Conservation (phyloP, 2,797 vertebrate species). For the Potorous gilbertii region DNA sequence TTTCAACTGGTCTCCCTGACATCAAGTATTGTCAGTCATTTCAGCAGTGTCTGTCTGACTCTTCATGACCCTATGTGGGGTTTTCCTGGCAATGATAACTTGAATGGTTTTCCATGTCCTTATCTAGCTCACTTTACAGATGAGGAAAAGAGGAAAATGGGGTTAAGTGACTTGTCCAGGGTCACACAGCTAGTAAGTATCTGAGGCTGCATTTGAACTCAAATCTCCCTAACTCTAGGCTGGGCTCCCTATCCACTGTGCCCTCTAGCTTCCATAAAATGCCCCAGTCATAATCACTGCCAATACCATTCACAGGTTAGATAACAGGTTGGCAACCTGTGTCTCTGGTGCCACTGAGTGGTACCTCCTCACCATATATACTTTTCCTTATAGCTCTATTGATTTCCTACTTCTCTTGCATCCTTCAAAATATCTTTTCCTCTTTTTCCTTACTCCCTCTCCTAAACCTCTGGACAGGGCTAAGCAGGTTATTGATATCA, state of each 20-base stretch:
- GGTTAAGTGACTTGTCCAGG: not conserved
- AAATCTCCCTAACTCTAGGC: not conserved
- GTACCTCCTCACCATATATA: not conserved
- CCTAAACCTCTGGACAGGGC: not conserved
- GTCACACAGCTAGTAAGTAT: not conserved
- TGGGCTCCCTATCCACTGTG: accelerated
- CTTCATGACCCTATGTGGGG: not conserved
- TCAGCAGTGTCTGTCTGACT: not conserved
- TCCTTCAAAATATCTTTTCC: not conserved
- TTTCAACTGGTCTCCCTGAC: not conserved
- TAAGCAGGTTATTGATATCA: not conserved
- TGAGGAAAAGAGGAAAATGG: not conserved
- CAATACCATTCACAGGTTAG: not conserved
- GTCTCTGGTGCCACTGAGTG: not conserved
- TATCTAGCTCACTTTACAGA: not conserved
- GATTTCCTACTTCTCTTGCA: not conserved
- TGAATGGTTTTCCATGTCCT: not conserved
- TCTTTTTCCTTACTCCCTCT: not conserved
- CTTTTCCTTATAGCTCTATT: not conserved
- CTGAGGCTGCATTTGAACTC: not conserved
- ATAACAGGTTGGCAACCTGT: accelerated
- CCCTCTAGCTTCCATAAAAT: not conserved
- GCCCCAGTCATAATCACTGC: not conserved
- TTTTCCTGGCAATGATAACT: not conserved
- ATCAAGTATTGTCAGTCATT: not conserved